Percentiles rank a stretch among this genome's conserved stretches.
Evolutionary conservation across 92 coral and sea anemone genomes (phyloP).

Genomic region (Epizoanthus illoricatus): DNA sequence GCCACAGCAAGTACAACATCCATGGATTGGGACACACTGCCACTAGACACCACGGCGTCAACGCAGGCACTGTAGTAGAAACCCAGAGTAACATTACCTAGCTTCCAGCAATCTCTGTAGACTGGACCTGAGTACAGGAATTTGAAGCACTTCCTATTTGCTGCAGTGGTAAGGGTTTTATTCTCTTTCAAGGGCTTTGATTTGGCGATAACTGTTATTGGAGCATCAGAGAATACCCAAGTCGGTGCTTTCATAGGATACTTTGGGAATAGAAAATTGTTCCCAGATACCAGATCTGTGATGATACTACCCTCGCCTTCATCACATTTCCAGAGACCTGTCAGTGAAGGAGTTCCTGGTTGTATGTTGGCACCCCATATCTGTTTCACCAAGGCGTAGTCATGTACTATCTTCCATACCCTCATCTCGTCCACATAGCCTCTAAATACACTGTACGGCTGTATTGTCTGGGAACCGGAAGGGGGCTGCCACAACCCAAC

Average conservation of each 20-base stretch:
- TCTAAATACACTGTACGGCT: constrained; percentile 38
- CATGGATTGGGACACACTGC: constrained; percentile 44
- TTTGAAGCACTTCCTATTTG: constrained; percentile 41
- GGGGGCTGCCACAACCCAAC: constrained; percentile 73
- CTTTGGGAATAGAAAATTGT: constrained; percentile 49
- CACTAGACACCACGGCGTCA: constrained; percentile 46
- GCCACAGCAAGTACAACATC: constrained; percentile 52
- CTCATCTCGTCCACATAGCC: constrained; percentile 66
- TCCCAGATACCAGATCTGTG: constrained; percentile 47
- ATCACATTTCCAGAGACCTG: constrained; percentile 63
- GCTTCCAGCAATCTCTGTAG: constrained; percentile 33
- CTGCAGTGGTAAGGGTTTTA: constrained; percentile 34
- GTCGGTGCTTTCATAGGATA: constrained; percentile 56
- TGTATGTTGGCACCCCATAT: constrained; percentile 56
- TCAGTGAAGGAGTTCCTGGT: constrained; percentile 43
- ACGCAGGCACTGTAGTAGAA: constrained; percentile 56
- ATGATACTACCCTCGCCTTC: constrained; percentile 57
- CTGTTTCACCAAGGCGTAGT: constrained; percentile 59
- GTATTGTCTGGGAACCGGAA: constrained; percentile 46
- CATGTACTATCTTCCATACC: constrained; percentile 52
- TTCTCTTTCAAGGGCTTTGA: constrained; percentile 46
- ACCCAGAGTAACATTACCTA: constrained; percentile 47
- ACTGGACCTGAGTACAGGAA: constrained; percentile 49
- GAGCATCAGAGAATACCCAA: constrained; percentile 68
- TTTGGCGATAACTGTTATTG: constrained; percentile 37